Base-by-base conservation (phyloP, 53 echinoderm and acorn worm genomes). In the Antedon mediterranea region DNA sequence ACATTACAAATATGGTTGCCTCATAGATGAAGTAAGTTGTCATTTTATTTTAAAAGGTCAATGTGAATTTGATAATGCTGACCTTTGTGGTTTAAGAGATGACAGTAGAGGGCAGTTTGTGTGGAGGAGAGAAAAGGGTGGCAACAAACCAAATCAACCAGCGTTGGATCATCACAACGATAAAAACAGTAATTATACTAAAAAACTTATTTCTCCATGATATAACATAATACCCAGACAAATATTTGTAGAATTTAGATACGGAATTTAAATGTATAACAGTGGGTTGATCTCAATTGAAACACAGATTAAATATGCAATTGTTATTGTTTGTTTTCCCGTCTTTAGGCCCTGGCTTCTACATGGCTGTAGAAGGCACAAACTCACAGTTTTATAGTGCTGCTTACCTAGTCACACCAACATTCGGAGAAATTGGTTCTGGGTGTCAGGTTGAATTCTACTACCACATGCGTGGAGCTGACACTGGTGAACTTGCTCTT, bases 371-470 rank as follows among this genome's bases (percentile, higher is more conserved):
- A 23, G 57, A 57, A 57, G 57, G 57, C 23, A 57, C 57, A 2
- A 57, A 57, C 23, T 57, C 57, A 23, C 57, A 57, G 57, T 57
- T 57, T 57, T 57, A 57, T 57, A 57, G 57, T 23, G 57, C 57
- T 57, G 57, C 57, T 3, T 57, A 57, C 57, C 23, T 57, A 18
- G 57, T 18, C 57, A 57, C 57, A 23, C 57, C 57, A 57, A 18
- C 20, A 23, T 23, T 57, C 2, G 57, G 57, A 11, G 11, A 33
- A 78, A 14, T 57, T 26, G 74, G 44, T 28, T 57, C 43, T 32
- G 89, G 89, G 23, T 93, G 93, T 80, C 82, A 82, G 73, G 82
- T 93, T 84, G 83, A 81, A 11, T 93, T 90, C 82, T 93, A 86
- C 78, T 93, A 88, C 76, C 90, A 93, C 80, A 83, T 93, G 80